Evolutionary conservation across 2,888 invertebrate species (phyloP).

Genomic region (Erebia epiphron): DNA sequence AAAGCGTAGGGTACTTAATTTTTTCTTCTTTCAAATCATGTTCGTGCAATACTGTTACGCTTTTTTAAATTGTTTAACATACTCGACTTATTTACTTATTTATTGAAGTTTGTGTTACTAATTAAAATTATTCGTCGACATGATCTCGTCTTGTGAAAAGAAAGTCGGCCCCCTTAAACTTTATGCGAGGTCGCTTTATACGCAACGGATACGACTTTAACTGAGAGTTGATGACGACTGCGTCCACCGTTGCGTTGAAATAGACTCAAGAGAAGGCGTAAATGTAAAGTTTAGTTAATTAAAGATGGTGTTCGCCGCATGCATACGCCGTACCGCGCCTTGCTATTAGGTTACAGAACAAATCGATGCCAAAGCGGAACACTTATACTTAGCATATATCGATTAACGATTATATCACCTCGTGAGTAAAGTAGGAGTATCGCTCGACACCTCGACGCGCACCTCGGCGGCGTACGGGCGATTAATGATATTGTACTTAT

Average conservation of each 20-base stretch:
- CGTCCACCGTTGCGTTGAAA: slow-evolving; percentile 7
- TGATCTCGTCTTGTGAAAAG: slow-evolving; percentile 54
- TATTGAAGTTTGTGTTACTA: slow-evolving; percentile 55
- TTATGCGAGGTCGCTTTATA: slow-evolving; percentile 34
- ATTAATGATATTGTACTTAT: slow-evolving; percentile 58
- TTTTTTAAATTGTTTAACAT: slow-evolving; percentile 71
- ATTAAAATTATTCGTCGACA: slow-evolving; percentile 54
- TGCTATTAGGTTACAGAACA: slow-evolving; percentile 68
- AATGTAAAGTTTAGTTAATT: slow-evolving; percentile 5
- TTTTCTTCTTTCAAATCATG: slow-evolving; percentile 61
- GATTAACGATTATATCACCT: slow-evolving; percentile 74
- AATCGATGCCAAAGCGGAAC: slow-evolving; percentile 79
- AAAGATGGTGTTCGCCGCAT: slow-evolving; percentile 16
- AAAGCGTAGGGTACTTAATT: slow-evolving; percentile 59
- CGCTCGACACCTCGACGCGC: slow-evolving; percentile 54
- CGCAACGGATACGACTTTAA: slow-evolving; percentile 30
- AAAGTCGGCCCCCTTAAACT: slow-evolving; percentile 10
- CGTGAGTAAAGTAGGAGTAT: slow-evolving; percentile 72
- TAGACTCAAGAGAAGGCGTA: not conserved
- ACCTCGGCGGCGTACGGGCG: slow-evolving; percentile 53
- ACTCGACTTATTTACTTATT: slow-evolving; percentile 51
- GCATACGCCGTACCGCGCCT: slow-evolving; percentile 44
- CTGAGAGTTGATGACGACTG: not conserved
- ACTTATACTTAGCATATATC: slow-evolving; percentile 77
- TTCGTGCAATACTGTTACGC: slow-evolving; percentile 81